A percentile compares a stretch with the other conserved stretches of the same genome.
Evolutionary conservation across 1,140 invertebrate genomes (phyloP).

Genomic region (Drosophila baimaii): DNA sequence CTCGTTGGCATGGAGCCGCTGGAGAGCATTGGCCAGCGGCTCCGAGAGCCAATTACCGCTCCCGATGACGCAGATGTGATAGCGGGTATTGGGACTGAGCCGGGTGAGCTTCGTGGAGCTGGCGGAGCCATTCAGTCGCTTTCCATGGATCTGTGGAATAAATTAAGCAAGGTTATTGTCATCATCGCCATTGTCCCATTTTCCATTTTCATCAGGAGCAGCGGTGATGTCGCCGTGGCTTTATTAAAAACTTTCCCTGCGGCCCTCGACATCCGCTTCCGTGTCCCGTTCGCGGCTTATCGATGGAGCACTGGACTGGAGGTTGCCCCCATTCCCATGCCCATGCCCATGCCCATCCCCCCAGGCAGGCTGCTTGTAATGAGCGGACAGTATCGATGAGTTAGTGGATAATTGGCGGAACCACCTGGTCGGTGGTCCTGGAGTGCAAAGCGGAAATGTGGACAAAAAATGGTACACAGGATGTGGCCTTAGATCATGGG

Average conservation of each 20-base stretch:
- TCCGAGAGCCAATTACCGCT: slow-evolving; percentile 88
- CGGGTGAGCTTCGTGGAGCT: slow-evolving; percentile 90
- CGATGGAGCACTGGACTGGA: not conserved
- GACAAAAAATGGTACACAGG: slow-evolving; percentile 3
- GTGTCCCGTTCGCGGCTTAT: slow-evolving; percentile 21
- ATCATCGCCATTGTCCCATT: slow-evolving; percentile 21
- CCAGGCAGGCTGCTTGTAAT: slow-evolving; percentile 12
- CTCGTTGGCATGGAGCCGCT: slow-evolving; percentile 84
- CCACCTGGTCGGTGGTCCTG: not conserved
- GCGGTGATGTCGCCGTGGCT: slow-evolving; percentile 22
- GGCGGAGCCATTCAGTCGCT: slow-evolving; percentile 88
- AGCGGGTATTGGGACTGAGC: slow-evolving; percentile 90
- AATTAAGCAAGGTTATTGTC: slow-evolving; percentile 58
- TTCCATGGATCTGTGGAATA: slow-evolving; percentile 88
- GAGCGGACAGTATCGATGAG: slow-evolving; percentile 33
- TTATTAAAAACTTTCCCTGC: slow-evolving; percentile 45
- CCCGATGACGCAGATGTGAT: slow-evolving; percentile 93
- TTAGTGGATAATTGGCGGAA: slow-evolving; percentile 26
- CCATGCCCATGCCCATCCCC: not conserved
- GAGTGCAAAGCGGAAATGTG: not conserved
- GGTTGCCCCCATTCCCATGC: too few species aligned
- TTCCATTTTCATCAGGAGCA: slow-evolving; percentile 20
- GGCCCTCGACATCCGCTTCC: slow-evolving; percentile 15
- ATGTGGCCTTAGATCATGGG: not conserved
- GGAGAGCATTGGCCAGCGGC: slow-evolving; percentile 84